These are phyloP conservation scores for Drosophila putrida DNA, from an alignment of 2,888 invertebrate species.

Conservation along the genomic window DNA sequence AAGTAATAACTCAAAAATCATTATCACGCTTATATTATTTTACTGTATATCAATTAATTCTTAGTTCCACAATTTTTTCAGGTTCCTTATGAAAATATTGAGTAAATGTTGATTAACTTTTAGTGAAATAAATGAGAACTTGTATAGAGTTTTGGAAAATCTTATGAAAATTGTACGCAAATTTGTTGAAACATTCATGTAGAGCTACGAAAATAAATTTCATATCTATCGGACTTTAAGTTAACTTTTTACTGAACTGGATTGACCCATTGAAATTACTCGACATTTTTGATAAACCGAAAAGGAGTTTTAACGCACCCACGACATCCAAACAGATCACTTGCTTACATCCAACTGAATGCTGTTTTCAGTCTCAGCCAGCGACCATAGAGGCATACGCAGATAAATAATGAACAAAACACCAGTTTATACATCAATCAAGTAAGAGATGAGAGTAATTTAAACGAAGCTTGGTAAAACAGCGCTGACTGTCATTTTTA, in stretches of 20 bases:
- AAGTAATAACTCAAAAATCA: background rate
- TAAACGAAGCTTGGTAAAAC: slow-evolving; percentile 47
- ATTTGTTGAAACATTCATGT: background rate
- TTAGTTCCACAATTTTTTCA: too few species aligned
- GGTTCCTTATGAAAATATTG: too few species aligned
- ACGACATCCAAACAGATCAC: slow-evolving; percentile 62
- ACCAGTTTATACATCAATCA: slow-evolving; percentile 48
- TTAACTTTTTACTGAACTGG: background rate
- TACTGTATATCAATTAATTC: too few species aligned
- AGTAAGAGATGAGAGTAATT: slow-evolving; percentile 49
- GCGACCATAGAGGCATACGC: slow-evolving; percentile 11
- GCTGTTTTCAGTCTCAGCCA: slow-evolving; percentile 13
- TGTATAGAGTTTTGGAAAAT: too few species aligned
- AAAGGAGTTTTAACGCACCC: slow-evolving; percentile 33
- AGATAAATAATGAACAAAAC: slow-evolving; percentile 33
- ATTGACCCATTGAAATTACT: background rate
- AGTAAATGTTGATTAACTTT: too few species aligned
- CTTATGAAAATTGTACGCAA: background rate
- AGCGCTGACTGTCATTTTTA: slow-evolving; percentile 57
- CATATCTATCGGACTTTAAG: background rate
- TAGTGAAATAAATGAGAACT: too few species aligned
- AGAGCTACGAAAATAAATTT: background rate
- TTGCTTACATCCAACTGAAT: slow-evolving; percentile 65
- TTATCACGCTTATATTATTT: too few species aligned
- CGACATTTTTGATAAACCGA: background rate